Base-by-base conservation (phyloP, 2,888 invertebrate species). In the Zygaena filipendulae region DNA sequence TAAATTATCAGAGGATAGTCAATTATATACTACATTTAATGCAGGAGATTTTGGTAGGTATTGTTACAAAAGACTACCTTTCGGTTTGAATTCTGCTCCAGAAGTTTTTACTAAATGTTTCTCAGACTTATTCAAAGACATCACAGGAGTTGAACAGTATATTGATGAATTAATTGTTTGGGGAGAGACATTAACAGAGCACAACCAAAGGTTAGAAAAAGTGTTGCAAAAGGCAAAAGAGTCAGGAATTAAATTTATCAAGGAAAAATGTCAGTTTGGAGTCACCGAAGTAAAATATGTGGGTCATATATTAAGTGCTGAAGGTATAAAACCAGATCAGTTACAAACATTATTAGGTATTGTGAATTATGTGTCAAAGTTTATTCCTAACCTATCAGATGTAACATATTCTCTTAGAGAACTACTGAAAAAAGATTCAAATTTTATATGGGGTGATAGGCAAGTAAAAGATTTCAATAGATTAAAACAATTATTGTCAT, bases 361-460 rank as follows among this genome's bases (percentile, higher is more conserved):
- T n/a, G 30, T 38, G 11, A 38, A 27, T 6, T 38, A 35, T 29
- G 24, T 38, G 5, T 11, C 29, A 16, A 35, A 35, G 21, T 38
- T 35, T 32, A 26, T 35, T 10, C 30, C 32, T 23, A 27, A 32
- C 21, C 3, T 31, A 6, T 33, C 36, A n/a, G 31, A 36, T 21
- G 7, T 31, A 9, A 33, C 33, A 16, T 13, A 23, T 26, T 23
- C 31, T 9, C 20, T 34, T 7, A 30, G 34, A 9, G 18, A 35
- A 19, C 27, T 37, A 14, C 19, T 32, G 7, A 32, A 29, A 12
- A 35, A 35, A 19, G 29, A 38, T 22, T 9, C 24, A 8, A 25
- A n/a, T 5, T 38, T 27, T 21, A 10, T 32, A 13, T 38, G 34
- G 32, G 20, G n/a, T 5, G 22, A 27, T n/a, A 25, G 23, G 13